Conservation (phyloP, 2,888 invertebrate species). For the Eupithecia tripunctaria region DNA sequence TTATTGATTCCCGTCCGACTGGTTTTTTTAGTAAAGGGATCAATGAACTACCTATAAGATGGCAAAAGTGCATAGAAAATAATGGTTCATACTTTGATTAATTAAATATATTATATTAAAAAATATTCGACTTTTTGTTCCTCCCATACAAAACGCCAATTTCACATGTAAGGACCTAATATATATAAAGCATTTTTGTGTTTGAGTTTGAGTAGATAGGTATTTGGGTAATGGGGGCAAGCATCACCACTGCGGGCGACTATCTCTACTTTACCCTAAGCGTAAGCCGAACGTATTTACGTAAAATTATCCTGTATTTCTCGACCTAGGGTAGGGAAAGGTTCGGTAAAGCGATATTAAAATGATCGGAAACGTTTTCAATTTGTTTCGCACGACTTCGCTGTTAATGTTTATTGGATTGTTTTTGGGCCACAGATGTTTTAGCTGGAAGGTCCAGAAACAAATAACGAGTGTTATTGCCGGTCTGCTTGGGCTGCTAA, state of each 20-base stretch:
- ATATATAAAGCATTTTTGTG: no score
- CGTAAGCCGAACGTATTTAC: slow-evolving; percentile 31
- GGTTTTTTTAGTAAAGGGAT: no score
- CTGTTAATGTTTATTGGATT: slow-evolving; percentile 15
- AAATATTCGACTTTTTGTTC: no score
- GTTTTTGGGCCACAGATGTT: slow-evolving; percentile 17
- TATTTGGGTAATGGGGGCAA: no score
- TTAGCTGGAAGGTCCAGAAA: neutral
- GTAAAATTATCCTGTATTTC: slow-evolving; percentile 31
- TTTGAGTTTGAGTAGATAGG: no score
- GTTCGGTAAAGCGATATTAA: slow-evolving; percentile 28
- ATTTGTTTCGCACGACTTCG: slow-evolving; percentile 12
- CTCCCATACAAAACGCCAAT: no score
- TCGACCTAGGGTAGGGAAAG: slow-evolving; percentile 28
- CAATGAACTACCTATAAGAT: no score
- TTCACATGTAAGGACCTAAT: no score
- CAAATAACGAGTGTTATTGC: neutral
- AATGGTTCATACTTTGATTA: no score
- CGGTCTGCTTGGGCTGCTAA: neutral
- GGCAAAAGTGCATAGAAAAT: no score
- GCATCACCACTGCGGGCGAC: neutral
- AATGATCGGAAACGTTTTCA: slow-evolving; percentile 23
- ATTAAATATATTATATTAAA: no score
- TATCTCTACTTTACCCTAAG: neutral
- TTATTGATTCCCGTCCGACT: no score